Evolutionary conservation across 92 coral and sea anemone species (phyloP), one percentile per base, ranked within the genome.

Genomic region (Porites cylindrica): DNA sequence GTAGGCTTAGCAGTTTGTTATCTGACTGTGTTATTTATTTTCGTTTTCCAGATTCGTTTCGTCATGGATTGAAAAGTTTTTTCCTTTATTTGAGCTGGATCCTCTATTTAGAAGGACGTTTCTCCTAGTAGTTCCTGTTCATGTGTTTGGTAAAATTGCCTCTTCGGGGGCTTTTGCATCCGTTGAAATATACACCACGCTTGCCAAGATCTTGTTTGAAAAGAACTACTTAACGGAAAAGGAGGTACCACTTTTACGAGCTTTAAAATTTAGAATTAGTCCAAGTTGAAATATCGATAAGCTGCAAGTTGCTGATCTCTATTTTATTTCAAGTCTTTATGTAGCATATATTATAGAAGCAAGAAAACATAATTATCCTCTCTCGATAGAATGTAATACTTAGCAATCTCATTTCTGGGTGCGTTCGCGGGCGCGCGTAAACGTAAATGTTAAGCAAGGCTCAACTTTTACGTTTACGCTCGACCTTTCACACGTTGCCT

Each of bases 41-140:
- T 51, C 10, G 9, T 81, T 23, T 60, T 53, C 18, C 76, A 87
- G 94, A 18, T 86, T 76, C 16, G 78, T 82, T 1, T 60, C 85
- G 12, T n/a, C 59, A 2, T 82, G 66, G 76, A 19, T 81, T 8
- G 24, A 60, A 1, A 13, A 43, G 66, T 9, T 91, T 38, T n/a
- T 64, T 8, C 80, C 89, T 24, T 17, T 91, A 75, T 95, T 95
- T 77, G 90, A 90, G 8, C 84, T 95, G 90, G 98, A 95, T 71
- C 95, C 92, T 32, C 92, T 95, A 53, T 90, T 93, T 67, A 85
- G 86, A 76, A 90, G 95, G 58, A 93, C 96, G 9, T 95, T 93
- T 80, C 90, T 95, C 74, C 68, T 85, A 43, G 80, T 87, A 43
- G 60, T 86, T 66, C 94, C 96, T 43, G 68, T 86, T 71, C 79